These are phyloP conservation scores for Sphaeramia orbicularis DNA, from an alignment of 2,797 vertebrate species.

Conservation along the genomic window DNA sequence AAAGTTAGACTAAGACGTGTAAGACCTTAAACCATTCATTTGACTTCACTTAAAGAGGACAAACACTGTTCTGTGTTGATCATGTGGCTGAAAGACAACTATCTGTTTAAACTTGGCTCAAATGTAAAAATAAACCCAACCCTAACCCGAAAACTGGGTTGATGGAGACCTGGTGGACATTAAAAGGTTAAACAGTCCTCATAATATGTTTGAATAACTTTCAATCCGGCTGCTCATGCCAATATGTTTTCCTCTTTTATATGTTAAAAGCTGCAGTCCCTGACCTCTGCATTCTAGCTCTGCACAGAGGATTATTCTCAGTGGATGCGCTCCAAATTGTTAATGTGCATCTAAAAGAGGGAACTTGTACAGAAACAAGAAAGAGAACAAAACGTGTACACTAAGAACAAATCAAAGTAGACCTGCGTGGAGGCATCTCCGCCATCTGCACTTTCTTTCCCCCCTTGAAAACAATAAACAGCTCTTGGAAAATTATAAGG, in stretches of 20 bases:
- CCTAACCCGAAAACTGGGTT: too few species aligned
- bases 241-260: conserved; percentile 3
- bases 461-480: conserved; percentile 77
- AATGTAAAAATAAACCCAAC: too few species aligned
- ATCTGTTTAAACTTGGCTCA: too few species aligned
- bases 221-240: conserved; percentile 5
- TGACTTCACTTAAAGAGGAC: too few species aligned
- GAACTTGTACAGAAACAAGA: conserved; percentile 10
- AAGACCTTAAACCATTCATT: too few species aligned
- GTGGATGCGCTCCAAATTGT: conserved; percentile 56
- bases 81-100: too few species aligned
- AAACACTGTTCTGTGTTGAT: too few species aligned
- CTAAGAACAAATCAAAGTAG: conserved; percentile 72
- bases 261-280: conserved; percentile 23
- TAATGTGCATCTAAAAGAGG: conserved; percentile 56
- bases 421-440: conserved; percentile 69
- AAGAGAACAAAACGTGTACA: conserved; percentile 49
- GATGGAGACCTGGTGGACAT: too few species aligned
- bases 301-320: conserved; percentile 16
- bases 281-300: conserved; percentile 51
- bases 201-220: neutral
- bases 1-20: too few species aligned
- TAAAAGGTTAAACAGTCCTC: too few species aligned
- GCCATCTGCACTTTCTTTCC: conserved; percentile 57
- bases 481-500: conserved; percentile 80